A percentile compares a stretch with the other conserved stretches of the same genome.
phyloP scores from a whole-genome alignment of 2,888 invertebrate species.

The Sphaerophoria rueppellii region DNA sequence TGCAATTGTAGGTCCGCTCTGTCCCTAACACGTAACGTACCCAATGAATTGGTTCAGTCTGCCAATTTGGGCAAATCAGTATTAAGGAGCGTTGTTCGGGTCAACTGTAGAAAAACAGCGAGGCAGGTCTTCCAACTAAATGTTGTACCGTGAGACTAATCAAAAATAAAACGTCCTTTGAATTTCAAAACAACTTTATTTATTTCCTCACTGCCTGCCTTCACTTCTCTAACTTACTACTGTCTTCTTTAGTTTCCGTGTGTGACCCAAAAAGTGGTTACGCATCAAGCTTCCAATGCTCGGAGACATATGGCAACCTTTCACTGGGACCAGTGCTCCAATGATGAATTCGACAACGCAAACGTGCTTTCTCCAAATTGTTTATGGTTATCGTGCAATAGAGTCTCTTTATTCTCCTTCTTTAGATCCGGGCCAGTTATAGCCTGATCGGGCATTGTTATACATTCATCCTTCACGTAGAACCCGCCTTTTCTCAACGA shows the following conservation, averaged over 20 bases:
- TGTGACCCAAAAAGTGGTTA: constrained; percentile 78
- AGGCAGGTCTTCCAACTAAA: too few relatives aligned
- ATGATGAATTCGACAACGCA: constrained; percentile 91
- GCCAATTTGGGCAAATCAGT: too few relatives aligned
- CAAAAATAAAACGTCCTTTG: background rate
- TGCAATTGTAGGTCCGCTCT: too few relatives aligned
- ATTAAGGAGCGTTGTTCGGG: too few relatives aligned
- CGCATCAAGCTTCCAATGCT: constrained; percentile 78
- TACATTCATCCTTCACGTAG: constrained; percentile 88
- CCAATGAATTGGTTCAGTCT: too few relatives aligned
- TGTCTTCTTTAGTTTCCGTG: constrained; percentile 28
- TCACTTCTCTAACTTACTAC: constrained; percentile 11
- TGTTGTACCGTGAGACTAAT: too few relatives aligned
- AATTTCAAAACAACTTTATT: background rate
- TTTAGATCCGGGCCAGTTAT: constrained; percentile 92
- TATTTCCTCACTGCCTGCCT: constrained; percentile 19
- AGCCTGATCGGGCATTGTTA: constrained; percentile 87
- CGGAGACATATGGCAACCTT: constrained; percentile 83
- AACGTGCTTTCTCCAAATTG: constrained; percentile 86
- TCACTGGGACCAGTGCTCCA: constrained; percentile 87
- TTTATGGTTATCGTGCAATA: constrained; percentile 89
- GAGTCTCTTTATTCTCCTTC: constrained; percentile 91
- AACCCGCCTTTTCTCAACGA: constrained; percentile 89
- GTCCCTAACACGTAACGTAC: too few relatives aligned
- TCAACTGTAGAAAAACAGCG: too few relatives aligned